These are phyloP conservation scores for Cydia pomonella DNA, from an alignment of 1,140 invertebrate genomes.

Conservation along the genomic window DNA sequence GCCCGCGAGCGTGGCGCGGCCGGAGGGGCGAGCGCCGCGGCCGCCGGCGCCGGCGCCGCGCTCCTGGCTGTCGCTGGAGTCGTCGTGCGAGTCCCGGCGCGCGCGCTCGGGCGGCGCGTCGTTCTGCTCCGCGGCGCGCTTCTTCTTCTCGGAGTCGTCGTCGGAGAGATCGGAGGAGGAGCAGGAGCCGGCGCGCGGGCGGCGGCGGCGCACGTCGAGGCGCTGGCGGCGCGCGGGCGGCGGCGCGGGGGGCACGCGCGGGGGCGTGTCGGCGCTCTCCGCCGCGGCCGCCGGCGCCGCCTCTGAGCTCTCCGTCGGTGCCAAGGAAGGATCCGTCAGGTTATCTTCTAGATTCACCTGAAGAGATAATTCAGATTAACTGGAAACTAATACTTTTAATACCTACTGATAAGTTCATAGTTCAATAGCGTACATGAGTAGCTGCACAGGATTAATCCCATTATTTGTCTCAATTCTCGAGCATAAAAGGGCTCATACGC, in stretches of 20 bases:
- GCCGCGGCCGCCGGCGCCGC: conserved; percentile 60
- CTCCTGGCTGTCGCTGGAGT: conserved; percentile 88
- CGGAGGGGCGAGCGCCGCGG: conserved; percentile 64
- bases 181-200: conserved; percentile 89
- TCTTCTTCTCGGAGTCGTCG: conserved; percentile 91
- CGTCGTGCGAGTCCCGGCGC: conserved; percentile 87
- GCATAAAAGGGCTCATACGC: too few species aligned
- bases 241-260: conserved; percentile 56
- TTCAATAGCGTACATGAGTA: too few species aligned
- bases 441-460: too few species aligned
- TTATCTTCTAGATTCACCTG: conserved; percentile 49
- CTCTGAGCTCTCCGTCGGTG: conserved; percentile 40
- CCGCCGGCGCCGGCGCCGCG: conserved; percentile 81
- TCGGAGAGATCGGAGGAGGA: conserved; percentile 95
- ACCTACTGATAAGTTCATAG: too few species aligned
- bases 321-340: conserved; percentile 44
- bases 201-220: conserved; percentile 71
- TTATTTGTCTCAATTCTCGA: too few species aligned
- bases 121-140: conserved; percentile 87
- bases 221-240: conserved; percentile 60
- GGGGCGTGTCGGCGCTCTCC: conserved; percentile 55
- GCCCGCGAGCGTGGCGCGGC: conserved; percentile 74
- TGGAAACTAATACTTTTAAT: too few species aligned
- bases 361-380: not conserved
- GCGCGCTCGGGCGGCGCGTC: conserved; percentile 82